Conservation (phyloP, 2,113 vertebrate species). For the Nothobranchius furzeri region DNA sequence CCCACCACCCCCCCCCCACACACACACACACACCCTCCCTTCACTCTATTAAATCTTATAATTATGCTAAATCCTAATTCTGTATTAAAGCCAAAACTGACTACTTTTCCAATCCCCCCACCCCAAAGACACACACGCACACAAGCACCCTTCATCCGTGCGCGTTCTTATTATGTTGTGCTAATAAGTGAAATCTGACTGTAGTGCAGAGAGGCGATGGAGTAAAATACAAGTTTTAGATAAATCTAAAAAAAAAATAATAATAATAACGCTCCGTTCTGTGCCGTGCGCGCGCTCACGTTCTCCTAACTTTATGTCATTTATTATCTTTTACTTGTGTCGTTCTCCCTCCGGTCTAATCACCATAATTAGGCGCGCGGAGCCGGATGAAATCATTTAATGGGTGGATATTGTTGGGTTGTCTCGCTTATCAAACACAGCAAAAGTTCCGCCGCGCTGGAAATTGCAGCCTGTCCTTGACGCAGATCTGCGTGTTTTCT, state of each 20-base stretch:
- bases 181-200: slow-evolving; percentile 52
- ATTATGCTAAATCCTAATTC: slow-evolving; percentile 72
- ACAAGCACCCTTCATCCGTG: too few species aligned
- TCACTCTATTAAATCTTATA: slow-evolving; percentile 77
- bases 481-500: slow-evolving; percentile 7
- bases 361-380: slow-evolving; percentile 38
- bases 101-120: slow-evolving; percentile 5
- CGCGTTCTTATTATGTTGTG: slow-evolving; percentile 62
- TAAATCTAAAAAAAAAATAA: too few species aligned
- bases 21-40: slow-evolving; percentile 60
- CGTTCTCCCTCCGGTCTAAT: slow-evolving; percentile 24
- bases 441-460: slow-evolving; percentile 13
- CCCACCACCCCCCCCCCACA: too few species aligned
- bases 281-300: slow-evolving; percentile 14
- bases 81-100: slow-evolving; percentile 72
- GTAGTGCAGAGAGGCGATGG: too few species aligned
- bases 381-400: slow-evolving; percentile 41
- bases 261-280: too few species aligned
- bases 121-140: too few species aligned
- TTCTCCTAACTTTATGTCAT: slow-evolving; percentile 35
- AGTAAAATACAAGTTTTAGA: too few species aligned
- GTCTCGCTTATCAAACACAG: slow-evolving; percentile 40
- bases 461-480: slow-evolving; percentile 54
- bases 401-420: slow-evolving; percentile 33
- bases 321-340: slow-evolving; percentile 19